Conservation (phyloP, 2,113 vertebrate genomes). For the Atrichornis clamosus region DNA sequence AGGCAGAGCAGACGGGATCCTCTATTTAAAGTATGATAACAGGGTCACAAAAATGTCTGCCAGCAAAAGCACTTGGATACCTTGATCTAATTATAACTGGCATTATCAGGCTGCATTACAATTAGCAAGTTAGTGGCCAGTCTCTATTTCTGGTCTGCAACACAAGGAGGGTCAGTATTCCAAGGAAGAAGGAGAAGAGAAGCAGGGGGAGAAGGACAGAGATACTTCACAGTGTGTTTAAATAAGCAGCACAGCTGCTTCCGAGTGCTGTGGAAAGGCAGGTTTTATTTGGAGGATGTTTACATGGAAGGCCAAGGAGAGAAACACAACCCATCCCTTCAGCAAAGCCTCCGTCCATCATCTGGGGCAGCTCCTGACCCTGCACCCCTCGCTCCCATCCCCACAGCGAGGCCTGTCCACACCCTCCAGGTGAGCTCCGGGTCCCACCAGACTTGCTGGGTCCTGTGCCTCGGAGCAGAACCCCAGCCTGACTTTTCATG, state of each 20-base stretch:
- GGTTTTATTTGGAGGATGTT: not conserved
- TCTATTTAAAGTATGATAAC: slow-evolving; percentile 6
- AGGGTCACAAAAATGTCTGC: not conserved
- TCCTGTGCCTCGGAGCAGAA: not conserved
- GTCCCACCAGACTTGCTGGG: not conserved
- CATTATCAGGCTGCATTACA: slow-evolving; percentile 35
- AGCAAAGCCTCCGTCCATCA: fast-evolving
- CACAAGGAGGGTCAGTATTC: not conserved
- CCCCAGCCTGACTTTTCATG: not conserved
- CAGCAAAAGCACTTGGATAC: not conserved
- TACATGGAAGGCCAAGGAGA: not conserved
- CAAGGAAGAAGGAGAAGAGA: not conserved
- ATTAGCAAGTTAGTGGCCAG: not conserved
- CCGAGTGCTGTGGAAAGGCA: fast-evolving
- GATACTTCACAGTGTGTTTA: not conserved
- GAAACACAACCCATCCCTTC: not conserved
- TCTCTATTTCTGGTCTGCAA: slow-evolving; percentile 6
- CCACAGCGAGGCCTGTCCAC: fast-evolving
- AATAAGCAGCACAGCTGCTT: not conserved
- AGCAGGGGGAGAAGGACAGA: not conserved
- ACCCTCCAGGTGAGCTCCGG: not conserved
- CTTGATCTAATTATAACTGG: slow-evolving; percentile 37
- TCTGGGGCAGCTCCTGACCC: not conserved
- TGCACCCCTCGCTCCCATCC: fast-evolving
- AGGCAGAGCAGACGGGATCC: not conserved